phyloP scores from a whole-genome alignment of 2,888 invertebrate species.

The Orthosia cruda region DNA sequence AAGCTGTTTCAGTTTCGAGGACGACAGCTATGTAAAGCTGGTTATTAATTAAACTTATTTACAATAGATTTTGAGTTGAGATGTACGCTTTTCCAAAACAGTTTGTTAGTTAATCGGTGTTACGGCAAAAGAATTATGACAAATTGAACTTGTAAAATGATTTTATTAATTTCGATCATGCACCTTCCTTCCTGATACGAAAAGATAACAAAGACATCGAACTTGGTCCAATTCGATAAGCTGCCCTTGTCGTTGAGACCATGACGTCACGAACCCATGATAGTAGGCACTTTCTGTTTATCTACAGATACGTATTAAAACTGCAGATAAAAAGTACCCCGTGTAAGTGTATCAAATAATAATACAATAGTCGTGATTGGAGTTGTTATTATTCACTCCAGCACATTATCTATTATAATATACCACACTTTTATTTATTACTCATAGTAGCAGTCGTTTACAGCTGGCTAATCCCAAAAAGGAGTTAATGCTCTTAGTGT shows the following conservation, averaged over 20 bases:
- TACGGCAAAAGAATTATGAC: not conserved
- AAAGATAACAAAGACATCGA: constrained; percentile 69
- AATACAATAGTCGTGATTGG: constrained; percentile 15
- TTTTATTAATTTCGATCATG: constrained; percentile 24
- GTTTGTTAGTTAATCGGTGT: not conserved
- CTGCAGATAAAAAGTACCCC: not conserved
- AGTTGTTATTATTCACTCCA: not conserved
- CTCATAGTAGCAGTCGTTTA: constrained; percentile 1
- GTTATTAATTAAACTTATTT: too few species aligned
- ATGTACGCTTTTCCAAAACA: not conserved
- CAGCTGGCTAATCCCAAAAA: constrained; percentile 28
- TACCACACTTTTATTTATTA: not conserved
- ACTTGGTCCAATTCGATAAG: constrained; percentile 85
- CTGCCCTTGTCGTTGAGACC: constrained; percentile 72
- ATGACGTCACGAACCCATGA: constrained; percentile 36
- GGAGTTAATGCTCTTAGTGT: constrained; percentile 27
- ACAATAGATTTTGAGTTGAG: not conserved
- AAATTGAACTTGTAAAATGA: not conserved
- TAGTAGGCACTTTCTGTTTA: constrained; percentile 24
- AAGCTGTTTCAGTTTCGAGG: not conserved
- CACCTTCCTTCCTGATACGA: constrained; percentile 16
- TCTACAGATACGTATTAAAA: constrained; percentile 2
- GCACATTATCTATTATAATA: not conserved
- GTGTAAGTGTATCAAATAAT: not conserved
- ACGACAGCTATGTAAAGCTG: too few species aligned